These are phyloP conservation scores for Campoletis sonorensis DNA, from an alignment of 1,140 invertebrate species.

Conservation along the genomic window DNA sequence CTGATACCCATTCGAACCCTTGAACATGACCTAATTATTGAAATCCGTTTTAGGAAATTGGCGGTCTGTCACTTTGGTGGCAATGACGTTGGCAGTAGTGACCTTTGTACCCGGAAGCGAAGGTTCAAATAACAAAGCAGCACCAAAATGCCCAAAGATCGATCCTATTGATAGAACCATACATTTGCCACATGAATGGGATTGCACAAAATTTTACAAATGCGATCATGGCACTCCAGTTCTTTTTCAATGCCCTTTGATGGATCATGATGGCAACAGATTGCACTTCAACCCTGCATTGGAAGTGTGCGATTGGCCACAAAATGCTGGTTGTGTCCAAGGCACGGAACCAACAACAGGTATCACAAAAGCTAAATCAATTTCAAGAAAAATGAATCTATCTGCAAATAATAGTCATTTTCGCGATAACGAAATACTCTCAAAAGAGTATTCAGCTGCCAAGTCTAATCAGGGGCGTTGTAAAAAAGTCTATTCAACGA, in stretches of 20 bases:
- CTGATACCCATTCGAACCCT: not conserved
- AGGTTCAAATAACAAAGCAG: not conserved
- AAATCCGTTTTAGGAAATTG: constrained; percentile 16
- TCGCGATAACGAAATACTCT: too few relatives aligned
- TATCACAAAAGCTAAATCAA: not conserved
- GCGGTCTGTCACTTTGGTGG: constrained; percentile 19
- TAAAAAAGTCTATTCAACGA: too few relatives aligned
- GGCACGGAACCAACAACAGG: not conserved
- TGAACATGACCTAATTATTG: not conserved
- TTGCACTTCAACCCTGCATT: constrained; percentile 67
- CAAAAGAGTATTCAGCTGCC: too few relatives aligned
- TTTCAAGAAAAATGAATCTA: too few relatives aligned
- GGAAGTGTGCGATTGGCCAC: constrained; percentile 66
- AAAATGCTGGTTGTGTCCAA: constrained; percentile 53
- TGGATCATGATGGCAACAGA: constrained; percentile 52
- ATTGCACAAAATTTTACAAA: constrained; percentile 65
- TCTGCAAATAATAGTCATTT: too few relatives aligned
- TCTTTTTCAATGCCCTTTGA: constrained; percentile 55
- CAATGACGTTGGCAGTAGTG: not conserved
- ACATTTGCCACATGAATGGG: constrained; percentile 53
- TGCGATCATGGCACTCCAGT: constrained; percentile 59
- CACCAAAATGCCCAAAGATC: constrained; percentile 37
- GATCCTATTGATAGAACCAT: not conserved
- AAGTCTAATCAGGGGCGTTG: too few relatives aligned
- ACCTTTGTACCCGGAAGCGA: not conserved